These are phyloP conservation scores for Heliocidaris tuberculata DNA, from an alignment of 35 echinoderm and acorn worm genomes.

Conservation along the genomic window DNA sequence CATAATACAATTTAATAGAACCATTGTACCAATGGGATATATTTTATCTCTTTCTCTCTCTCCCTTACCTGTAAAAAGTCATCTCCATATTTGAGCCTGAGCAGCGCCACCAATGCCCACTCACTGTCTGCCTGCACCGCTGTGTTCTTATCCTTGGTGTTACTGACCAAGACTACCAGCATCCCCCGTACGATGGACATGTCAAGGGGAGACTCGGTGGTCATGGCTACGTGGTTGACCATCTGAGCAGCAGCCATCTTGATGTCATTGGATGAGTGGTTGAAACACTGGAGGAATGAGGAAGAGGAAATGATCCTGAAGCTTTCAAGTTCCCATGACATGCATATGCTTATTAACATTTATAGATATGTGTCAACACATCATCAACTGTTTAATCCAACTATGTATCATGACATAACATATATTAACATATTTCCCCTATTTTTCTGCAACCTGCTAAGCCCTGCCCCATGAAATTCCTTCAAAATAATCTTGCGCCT, in stretches of 20 bases:
- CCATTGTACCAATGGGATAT: not conserved
- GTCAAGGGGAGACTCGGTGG: conserved; percentile 55
- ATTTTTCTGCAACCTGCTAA: no score
- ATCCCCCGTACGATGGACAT: conserved; percentile 52
- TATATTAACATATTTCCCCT: no score
- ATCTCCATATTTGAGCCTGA: conserved; percentile 66
- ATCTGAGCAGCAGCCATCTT: conserved; percentile 96
- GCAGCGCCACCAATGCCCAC: conserved; percentile 75
- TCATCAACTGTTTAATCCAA: no score
- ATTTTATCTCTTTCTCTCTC: not conserved
- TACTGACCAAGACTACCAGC: conserved; percentile 81
- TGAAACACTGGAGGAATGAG: conserved; percentile 70
- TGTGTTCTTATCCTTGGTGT: conserved; percentile 89
- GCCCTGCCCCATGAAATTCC: no score
- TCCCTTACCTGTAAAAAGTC: conserved; percentile 68
- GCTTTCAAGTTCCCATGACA: no score
- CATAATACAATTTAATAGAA: no score
- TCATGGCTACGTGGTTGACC: conserved; percentile 67
- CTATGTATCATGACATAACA: no score
- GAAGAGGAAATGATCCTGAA: not conserved
- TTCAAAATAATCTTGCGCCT: no score
- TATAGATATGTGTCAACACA: no score
- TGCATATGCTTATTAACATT: no score
- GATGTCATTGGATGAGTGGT: conserved; percentile 90
- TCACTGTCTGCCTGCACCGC: conserved; percentile 94